Percentiles rank a stretch among this genome's conserved stretches.
Conservation (phyloP, 2,888 invertebrate species). For the Macrophya annulata region DNA sequence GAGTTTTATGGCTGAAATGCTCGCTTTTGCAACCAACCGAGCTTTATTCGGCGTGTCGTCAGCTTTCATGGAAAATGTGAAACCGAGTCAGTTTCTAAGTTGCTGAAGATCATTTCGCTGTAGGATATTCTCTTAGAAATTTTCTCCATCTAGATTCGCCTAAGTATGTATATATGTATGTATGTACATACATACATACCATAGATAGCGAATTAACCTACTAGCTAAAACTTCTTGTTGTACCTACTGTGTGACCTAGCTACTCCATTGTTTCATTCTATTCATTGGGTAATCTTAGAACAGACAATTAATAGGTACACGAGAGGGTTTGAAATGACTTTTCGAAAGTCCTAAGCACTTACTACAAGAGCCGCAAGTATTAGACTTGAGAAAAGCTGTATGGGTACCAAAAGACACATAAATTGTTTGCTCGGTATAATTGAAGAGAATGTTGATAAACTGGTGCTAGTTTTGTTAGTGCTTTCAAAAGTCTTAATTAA, state of each 20-base stretch:
- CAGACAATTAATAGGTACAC: background rate
- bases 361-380: background rate
- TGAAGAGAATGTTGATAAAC: constrained; percentile 18
- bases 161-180: no score
- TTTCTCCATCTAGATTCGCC: constrained; percentile 1
- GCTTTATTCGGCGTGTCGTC: background rate
- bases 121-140: background rate
- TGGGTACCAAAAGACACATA: background rate
- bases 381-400: background rate
- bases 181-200: background rate
- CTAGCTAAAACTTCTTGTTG: background rate
- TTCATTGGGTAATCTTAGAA: constrained; percentile 5
- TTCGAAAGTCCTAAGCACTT: background rate
- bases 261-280: background rate
- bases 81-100: no score
- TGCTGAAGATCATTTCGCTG: constrained; percentile 2
- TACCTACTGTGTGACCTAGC: background rate
- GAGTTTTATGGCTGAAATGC: background rate
- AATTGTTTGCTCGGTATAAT: constrained; percentile 24
- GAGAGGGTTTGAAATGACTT: background rate
- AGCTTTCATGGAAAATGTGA: no score
- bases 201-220: background rate
- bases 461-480: constrained; percentile 1
- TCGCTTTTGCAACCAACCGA: background rate
- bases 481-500: constrained; percentile 1